These are phyloP conservation scores for Coptotermes formosanus DNA, from an alignment of 1,140 invertebrate species.

Conservation along the genomic window DNA sequence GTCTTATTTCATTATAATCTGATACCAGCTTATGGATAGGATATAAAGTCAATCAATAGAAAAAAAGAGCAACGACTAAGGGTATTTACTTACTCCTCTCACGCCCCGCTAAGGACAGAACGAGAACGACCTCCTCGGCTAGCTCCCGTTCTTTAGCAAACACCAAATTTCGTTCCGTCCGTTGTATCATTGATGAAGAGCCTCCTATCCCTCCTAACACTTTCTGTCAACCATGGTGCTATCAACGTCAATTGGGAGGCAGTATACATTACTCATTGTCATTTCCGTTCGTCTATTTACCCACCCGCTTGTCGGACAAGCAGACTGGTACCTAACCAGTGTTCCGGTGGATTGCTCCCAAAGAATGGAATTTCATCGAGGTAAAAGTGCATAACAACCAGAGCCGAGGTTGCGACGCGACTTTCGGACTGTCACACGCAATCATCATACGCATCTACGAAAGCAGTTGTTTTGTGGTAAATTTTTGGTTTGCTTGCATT, in stretches of 20 bases:
- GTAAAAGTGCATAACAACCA: not conserved
- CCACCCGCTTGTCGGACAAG: not conserved
- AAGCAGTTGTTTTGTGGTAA: not conserved
- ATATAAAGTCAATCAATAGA: too few relatives aligned
- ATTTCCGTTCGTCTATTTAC: not conserved
- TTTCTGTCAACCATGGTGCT: not conserved
- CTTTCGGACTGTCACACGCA: not conserved
- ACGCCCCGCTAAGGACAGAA: not conserved
- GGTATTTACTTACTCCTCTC: too few relatives aligned
- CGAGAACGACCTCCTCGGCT: not conserved
- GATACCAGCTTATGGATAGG: too few relatives aligned
- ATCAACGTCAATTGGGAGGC: not conserved
- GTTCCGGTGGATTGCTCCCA: not conserved
- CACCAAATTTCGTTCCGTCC: not conserved
- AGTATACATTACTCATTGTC: not conserved
- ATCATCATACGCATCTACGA: too few relatives aligned
- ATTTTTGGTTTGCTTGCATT: too few relatives aligned
- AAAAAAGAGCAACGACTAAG: too few relatives aligned
- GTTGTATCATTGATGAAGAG: too few relatives aligned
- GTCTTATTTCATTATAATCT: too few relatives aligned
- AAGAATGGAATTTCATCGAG: not conserved
- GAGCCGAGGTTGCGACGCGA: not conserved
- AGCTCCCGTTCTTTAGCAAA: not conserved
- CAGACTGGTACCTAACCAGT: not conserved
- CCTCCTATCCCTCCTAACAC: too few relatives aligned